Conservation (phyloP, 1,140 invertebrate genomes). For the Globodera ellingtonae region DNA sequence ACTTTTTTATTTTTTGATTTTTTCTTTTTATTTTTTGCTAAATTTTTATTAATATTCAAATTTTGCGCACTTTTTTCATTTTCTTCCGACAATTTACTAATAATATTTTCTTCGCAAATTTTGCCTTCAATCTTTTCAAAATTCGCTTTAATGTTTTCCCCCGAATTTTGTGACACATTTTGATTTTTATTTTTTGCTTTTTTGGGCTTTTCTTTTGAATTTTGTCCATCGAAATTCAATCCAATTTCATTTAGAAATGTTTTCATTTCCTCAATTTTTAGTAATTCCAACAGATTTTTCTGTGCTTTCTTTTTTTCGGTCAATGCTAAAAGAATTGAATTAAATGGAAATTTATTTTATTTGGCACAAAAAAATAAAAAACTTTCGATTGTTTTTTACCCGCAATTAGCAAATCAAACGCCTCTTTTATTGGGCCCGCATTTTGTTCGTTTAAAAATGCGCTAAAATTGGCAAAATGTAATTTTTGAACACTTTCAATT, state of each 20-base stretch:
- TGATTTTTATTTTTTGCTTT: not conserved
- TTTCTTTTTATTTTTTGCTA: not conserved
- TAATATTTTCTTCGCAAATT: not conserved
- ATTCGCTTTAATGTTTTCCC: too few species aligned
- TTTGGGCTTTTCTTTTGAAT: not conserved
- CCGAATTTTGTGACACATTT: too few species aligned
- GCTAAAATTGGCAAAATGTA: not conserved
- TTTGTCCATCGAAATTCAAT: not conserved
- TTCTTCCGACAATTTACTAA: not conserved
- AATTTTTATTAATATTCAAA: not conserved
- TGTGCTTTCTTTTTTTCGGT: not conserved
- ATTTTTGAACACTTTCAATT: not conserved
- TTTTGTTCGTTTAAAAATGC: not conserved
- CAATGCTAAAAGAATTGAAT: not conserved
- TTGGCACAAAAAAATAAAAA: not conserved
- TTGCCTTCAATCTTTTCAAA: too few species aligned
- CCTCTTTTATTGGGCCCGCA: not conserved
- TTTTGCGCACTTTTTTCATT: not conserved
- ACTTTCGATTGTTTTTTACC: not conserved
- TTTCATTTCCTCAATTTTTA: not conserved
- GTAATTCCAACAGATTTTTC: not conserved
- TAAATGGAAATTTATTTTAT: not conserved
- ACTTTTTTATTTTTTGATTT: not conserved
- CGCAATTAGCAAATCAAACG: not conserved
- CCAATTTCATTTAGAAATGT: not conserved